Base-by-base conservation (phyloP, 2,797 vertebrate genomes). In the Pangasius mekongensis region DNA sequence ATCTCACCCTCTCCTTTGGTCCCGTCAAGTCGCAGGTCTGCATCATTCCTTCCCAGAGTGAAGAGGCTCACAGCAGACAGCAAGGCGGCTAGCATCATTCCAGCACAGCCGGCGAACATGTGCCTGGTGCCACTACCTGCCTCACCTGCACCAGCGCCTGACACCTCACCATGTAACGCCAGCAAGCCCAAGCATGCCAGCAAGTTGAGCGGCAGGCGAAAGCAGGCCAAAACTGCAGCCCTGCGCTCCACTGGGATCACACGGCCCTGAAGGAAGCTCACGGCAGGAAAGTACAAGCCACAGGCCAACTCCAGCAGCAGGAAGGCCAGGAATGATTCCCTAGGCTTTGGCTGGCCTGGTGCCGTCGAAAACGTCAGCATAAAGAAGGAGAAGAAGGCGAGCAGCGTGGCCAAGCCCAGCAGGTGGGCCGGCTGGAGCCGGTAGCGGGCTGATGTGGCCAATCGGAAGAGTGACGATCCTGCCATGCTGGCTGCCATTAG, bases 401-500 rank as follows among this genome's bases (percentile, higher is more conserved):
- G 96, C 82, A 98, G 95, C 54, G 98, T 97, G 0, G 98, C 96
- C 13, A 98, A 92, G 84, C 97, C 98, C 47, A 99, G 95, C 4
- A 98, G 95, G 85, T 98, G 98, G 89, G 97, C 96, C 1, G 98
- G 98, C 86, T 98, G 98, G 2, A 98, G 96, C 69, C 92, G 96
- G 93, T 98, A 98, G 39, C 94, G 97, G 69, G 96, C 95, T 54
- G 97, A 98, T 11, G 97, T 97, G 56, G 97, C 98, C 0, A 98
- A 91, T 5, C 97, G 97, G 91, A 97, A 98, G 24, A 98, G 94
- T 8, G 96, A 95, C n/a, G 97, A 97, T 76, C 98, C 98, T 1
- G 95, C 94, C 96, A 98, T 97, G 93, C 97, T 98, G 91, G 98
- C 97, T 1, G 97, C 97, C 98, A 99, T 98, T 85, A 99, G 95